Base-by-base conservation (phyloP, 2,888 invertebrate species). In the Leptopterna dolabrata region DNA sequence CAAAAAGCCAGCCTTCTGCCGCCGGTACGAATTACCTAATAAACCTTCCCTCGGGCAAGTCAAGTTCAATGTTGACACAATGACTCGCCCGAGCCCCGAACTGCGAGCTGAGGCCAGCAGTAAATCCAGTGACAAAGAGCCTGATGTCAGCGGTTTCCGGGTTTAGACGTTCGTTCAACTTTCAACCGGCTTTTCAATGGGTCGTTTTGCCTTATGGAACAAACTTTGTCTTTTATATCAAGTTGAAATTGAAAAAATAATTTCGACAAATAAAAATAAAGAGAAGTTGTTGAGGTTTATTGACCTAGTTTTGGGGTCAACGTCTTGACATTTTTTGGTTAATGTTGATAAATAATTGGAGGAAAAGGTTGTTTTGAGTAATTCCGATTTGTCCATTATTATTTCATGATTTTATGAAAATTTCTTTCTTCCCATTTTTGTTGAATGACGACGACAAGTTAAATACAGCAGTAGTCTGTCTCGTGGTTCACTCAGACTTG, bases 51-150 rank as follows among this genome's bases (percentile, higher is more conserved):
- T 4, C 63, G n/a, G 19, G 63, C 63, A 14, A 73, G 73, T 73
- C 73, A 73, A 73, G 73, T 73, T 73, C 73, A 73, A 41, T 73
- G 73, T 73, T 73, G 73, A 41, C 73, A 16, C 73, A 63, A 63
- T 24, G 63, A 7, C 63, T n/a, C 63, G 11, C 36, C 36, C 36
- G 36, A 36, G 27, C 63, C 24, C 63, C 11, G 63, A 11, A 63
- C 24, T 63, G 7, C 0, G 73, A 36, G 73, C 73, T 73, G 73
- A 41, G 36, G 73, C 14, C 73, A 73, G 73, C 73, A 73, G 73
- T 36, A 19, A 73, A 36, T 13, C 63, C 51, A 19, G 36, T 2
- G 73, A 73, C 73, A 73, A 73, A 73, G 73, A 19, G 24, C 73
- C 19, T 41, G 73, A 36, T 30, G 16, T 73, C 73, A 73, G 73